These are phyloP conservation scores for Hyperopisus bebe DNA, from an alignment of 2,113 vertebrate species.

Conservation along the genomic window DNA sequence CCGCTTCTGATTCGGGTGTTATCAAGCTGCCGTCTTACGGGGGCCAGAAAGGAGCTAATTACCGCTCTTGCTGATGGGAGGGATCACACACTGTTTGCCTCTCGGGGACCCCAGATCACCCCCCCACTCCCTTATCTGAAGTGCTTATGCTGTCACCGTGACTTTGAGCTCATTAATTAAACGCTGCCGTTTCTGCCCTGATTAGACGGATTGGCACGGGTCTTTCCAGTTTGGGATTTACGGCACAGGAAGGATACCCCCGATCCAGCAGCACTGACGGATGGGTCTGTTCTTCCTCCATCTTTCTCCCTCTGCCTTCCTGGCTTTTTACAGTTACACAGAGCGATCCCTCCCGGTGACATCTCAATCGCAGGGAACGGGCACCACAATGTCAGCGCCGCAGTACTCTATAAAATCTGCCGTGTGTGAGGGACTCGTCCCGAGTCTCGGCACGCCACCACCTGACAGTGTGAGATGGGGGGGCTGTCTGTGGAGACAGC, in stretches of 20 bases:
- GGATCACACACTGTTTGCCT: conserved; percentile 13
- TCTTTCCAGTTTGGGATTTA: not conserved
- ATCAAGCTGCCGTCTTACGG: not conserved
- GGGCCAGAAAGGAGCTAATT: conserved; percentile 28
- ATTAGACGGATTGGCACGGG: conserved; percentile 9
- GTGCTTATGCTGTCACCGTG: conserved; percentile 29
- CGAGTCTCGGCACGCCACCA: not conserved
- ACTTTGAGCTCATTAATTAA: conserved; percentile 32
- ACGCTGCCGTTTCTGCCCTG: not conserved
- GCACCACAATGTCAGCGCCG: not conserved
- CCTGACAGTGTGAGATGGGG: not conserved
- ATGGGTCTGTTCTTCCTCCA: conserved; percentile 16
- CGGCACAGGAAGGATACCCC: not conserved
- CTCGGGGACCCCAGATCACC: conserved; percentile 17
- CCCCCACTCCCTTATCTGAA: conserved; percentile 30
- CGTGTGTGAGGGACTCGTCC: not conserved
- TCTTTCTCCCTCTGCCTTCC: not conserved
- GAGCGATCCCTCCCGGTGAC: conserved; percentile 28
- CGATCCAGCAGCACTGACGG: conserved; percentile 19
- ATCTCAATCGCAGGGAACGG: conserved; percentile 21
- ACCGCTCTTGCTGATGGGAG: conserved; percentile 26
- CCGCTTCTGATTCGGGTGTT: conserved; percentile 17
- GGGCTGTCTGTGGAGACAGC: not conserved
- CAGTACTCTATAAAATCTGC: not conserved
- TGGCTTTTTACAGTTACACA: conserved; percentile 8